Base-by-base conservation (phyloP, 2,113 vertebrate species). In the Oostethus manadensis region DNA sequence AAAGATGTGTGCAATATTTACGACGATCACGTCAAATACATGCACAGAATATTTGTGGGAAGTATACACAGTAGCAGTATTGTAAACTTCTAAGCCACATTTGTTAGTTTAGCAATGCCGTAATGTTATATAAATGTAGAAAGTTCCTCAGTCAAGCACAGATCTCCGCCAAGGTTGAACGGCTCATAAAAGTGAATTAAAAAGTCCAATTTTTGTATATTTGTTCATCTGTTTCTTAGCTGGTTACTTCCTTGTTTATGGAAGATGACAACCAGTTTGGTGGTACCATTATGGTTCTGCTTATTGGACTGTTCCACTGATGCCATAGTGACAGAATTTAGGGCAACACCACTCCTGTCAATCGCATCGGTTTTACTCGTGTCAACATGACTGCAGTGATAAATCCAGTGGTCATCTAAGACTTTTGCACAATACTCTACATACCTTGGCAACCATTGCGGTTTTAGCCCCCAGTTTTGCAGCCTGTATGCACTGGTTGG, bases 401-500 rank as follows among this genome's bases (percentile, higher is more conserved):
- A 33, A 46, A 14, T 16, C 14, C 10, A 18, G 35, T 40, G 13
- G 29, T 18, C 8, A 14, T 6, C 11, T 42, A 18, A 6, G n/a
- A 51, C 55, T 23, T 22, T 46, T 46, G 10, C 2, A 46, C 9
- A 22, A 1, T 46, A n/a, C 16, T 58, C 18, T 22, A 21, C 82
- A 77, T 89, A 98, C 97, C 95, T 97, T 98, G 88, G 94, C 93
- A 56, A 98, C 91, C 88, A 99, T 92, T 0, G 92, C 89, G 0
- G 94, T 90, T 84, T 88, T 91, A 60, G 93, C 92, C 33, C 96
- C 96, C 38, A 99, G 92, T 62, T 92, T 89, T 61, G 94, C 91
- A 58, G 95, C 93, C 78, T 99, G 96, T 64, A 98, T 87, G 72
- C 95, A 99, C 51, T 99, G 96, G 84, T 99, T 99, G 81, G 97